These are phyloP conservation scores for Accipiter cooperii DNA, from an alignment of 2,113 vertebrate species.

Conservation along the genomic window DNA sequence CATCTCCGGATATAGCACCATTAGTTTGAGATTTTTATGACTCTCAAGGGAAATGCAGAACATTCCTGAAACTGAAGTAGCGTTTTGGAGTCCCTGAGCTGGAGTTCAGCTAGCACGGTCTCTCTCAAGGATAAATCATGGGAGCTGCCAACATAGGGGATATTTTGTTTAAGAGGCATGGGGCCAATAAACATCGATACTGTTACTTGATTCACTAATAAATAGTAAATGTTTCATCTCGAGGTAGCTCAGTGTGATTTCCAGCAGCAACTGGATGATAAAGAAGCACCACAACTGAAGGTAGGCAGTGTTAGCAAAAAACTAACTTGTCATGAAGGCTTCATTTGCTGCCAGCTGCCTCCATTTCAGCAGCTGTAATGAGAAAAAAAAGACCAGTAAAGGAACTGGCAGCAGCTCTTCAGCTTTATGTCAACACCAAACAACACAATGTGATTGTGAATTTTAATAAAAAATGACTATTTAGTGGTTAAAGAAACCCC, in stretches of 20 bases:
- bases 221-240: not conserved
- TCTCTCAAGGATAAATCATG: not conserved
- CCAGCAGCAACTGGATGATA: not conserved
- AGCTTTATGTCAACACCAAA: not conserved
- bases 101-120: not conserved
- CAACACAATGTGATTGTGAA: accelerated
- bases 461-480: not conserved
- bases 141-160: not conserved
- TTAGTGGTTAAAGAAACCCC: not conserved
- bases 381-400: not conserved
- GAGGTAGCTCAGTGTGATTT: not conserved
- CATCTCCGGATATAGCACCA: not conserved
- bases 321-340: not conserved
- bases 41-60: slow-evolving; percentile 7
- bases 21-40: not conserved
- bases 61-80: slow-evolving; percentile 44
- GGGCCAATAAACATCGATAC: not conserved
- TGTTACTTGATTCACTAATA: not conserved
- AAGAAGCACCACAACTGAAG: not conserved
- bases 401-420: not conserved
- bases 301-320: not conserved
- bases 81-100: slow-evolving; percentile 1
- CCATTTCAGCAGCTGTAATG: not conserved
- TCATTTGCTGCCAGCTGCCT: not conserved
- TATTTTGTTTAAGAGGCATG: not conserved